Base-by-base conservation (phyloP, 2,113 vertebrate species). In the Saguinus imperator region DNA sequence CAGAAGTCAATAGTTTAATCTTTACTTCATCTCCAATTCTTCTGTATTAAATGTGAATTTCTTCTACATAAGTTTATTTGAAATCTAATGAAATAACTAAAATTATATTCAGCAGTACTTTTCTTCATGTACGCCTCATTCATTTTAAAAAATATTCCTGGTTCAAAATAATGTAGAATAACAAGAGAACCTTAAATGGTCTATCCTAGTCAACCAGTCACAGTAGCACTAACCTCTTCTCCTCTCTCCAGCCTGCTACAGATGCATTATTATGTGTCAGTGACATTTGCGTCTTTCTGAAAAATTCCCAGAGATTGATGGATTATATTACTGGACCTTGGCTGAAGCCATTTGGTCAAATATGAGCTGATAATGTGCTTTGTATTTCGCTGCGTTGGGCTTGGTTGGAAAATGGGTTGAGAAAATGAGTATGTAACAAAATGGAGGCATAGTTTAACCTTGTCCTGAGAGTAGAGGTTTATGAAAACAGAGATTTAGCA, bases 41-140 rank as follows among this genome's bases (percentile, higher is more conserved):
- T 5, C 27, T 40, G 45, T 11, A 55, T 82, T 84, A 48, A 75
- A 88, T 83, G 50, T 9, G 16, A 43, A 45, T 72, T 72, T 50
- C 58, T 87, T 83, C 35, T 27, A 77, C 40, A n/a, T 18, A 90
- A 37, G 58, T 88, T 83, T 83, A 72, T 52, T 61, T 8, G 72
- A 91, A 96, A 52, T 84, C 83, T n/a, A 84, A 1, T 92, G 77
- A 88, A 93, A 94, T 87, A 52, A 64, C 48, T 52, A 8, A 87
- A 81, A 73, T 61, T 64, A 32, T 52, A 70, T n/a, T 88, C 21
- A 52, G 12, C 25, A 3, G 75, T 32, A n/a, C 17, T 66, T 76
- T 68, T 75, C 29, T 80, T 86, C 23, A 37, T 55, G 76, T 57
- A 8, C 29, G n/a, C 9, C 8, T 9, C 8, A 37, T 82, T 88